phyloP scores from a whole-genome alignment of 2,797 vertebrate genomes.

The Etheostoma perlongum region DNA sequence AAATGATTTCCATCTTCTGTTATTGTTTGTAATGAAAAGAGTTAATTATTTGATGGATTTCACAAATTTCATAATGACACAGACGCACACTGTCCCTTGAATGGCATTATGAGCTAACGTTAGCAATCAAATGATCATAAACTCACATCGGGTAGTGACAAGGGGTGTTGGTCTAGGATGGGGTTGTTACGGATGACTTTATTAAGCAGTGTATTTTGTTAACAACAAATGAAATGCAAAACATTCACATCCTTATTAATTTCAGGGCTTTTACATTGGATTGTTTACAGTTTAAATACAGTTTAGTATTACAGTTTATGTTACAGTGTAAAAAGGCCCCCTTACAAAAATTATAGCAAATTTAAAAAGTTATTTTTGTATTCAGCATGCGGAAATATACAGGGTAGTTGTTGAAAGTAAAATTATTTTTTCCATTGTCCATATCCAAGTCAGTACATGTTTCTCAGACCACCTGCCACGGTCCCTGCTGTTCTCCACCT shows the following conservation, averaged over 20 bases:
- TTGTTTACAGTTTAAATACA: constrained; percentile 1
- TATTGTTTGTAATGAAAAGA: no score
- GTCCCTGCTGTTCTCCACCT: constrained; percentile 37
- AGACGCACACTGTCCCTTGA: no score
- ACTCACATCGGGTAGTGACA: no score
- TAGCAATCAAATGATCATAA: no score
- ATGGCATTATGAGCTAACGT: no score
- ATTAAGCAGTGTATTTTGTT: neutral
- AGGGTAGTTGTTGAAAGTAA: neutral
- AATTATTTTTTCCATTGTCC: neutral
- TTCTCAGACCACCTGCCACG: neutral
- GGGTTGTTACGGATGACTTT: neutral
- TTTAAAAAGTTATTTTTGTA: neutral
- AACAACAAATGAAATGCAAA: neutral
- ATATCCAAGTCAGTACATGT: constrained; percentile 9
- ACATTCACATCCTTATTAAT: neutral
- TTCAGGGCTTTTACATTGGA: neutral
- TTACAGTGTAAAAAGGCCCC: neutral
- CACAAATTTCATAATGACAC: no score
- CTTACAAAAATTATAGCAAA: neutral
- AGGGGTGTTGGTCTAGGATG: no score
- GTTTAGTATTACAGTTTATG: neutral
- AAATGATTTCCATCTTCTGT: no score
- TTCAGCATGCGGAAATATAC: neutral
- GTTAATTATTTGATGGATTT: no score